Evolutionary conservation across 1,140 invertebrate species (phyloP).

Genomic region (Cherax quadricarinatus): DNA sequence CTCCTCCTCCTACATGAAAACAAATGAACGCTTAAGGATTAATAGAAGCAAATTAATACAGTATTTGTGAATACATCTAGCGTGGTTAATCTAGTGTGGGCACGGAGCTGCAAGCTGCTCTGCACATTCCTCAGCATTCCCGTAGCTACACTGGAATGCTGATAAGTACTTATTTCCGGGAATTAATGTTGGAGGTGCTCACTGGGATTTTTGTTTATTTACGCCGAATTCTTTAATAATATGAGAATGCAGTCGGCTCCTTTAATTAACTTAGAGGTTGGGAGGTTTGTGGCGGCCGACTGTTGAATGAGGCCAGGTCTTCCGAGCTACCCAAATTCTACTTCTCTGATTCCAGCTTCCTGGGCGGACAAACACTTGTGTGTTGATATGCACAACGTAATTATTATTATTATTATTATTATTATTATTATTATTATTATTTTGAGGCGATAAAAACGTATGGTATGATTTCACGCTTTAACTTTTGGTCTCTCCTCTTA

Average conservation of each 20-base stretch:
- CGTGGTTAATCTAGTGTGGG: neutral
- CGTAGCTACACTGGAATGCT: slow-evolving; percentile 58
- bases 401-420: too few species aligned
- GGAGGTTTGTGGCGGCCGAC: neutral
- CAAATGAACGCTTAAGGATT: slow-evolving; percentile 54
- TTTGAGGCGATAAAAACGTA: too few species aligned
- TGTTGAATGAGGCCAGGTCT: neutral
- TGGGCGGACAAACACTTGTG: too few species aligned
- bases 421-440: too few species aligned
- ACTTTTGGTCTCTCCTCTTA: too few species aligned
- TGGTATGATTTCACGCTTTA: too few species aligned
- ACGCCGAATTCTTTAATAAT: slow-evolving; percentile 45
- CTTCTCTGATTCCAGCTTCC: too few species aligned
- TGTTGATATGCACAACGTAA: too few species aligned
- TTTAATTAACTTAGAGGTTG: slow-evolving; percentile 51
- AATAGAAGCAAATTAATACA: slow-evolving; percentile 67
- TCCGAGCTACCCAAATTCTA: too few species aligned
- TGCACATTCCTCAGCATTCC: slow-evolving; percentile 55
- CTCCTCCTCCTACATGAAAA: slow-evolving; percentile 2
- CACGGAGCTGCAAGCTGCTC: slow-evolving; percentile 2
- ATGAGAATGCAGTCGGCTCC: slow-evolving; percentile 43
- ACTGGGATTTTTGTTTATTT: slow-evolving; percentile 29
- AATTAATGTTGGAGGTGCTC: slow-evolving; percentile 66
- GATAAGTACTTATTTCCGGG: slow-evolving; percentile 64
- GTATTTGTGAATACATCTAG: slow-evolving; percentile 47